Percentiles rank a stretch among this genome's conserved stretches.
These are phyloP conservation scores for Cliona cf. orientalis DNA, from an alignment of 37 sponge, comb jelly and placozoan genomes.

Conservation along the genomic window DNA sequence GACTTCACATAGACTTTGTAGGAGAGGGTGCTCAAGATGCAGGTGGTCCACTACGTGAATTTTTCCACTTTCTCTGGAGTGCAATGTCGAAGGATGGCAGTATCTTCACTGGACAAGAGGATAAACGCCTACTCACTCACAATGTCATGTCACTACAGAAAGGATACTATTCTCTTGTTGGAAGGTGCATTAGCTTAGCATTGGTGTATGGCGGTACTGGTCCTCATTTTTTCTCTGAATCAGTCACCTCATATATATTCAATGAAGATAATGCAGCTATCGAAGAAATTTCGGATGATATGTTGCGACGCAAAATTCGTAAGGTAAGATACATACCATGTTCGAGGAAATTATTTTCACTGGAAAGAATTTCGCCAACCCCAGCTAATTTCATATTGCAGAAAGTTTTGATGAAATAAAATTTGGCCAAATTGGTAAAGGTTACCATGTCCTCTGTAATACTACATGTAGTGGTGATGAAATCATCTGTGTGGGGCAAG, in stretches of 20 bases:
- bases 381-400: too few species aligned
- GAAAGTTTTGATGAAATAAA: too few species aligned
- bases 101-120: not conserved
- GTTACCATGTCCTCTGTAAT: too few species aligned
- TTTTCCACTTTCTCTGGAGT: too few species aligned
- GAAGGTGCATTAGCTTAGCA: not conserved
- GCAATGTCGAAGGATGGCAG: not conserved
- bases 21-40: not conserved
- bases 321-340: too few species aligned
- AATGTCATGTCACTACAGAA: slow-evolving; percentile 4
- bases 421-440: too few species aligned
- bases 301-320: not conserved
- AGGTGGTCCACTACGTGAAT: not conserved
- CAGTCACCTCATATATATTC: not conserved
- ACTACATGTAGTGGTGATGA: not conserved
- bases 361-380: too few species aligned
- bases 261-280: not conserved
- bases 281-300: not conserved
- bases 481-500: not conserved
- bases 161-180: not conserved
- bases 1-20: not conserved
- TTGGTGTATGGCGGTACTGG: slow-evolving; percentile 15
- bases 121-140: not conserved
- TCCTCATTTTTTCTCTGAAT: slow-evolving; percentile 3
- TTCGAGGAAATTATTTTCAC: too few species aligned